Evolutionary conservation across 2,888 invertebrate genomes (phyloP), one percentile per base, ranked within the genome.

Genomic region (Eucera pruinosa): DNA sequence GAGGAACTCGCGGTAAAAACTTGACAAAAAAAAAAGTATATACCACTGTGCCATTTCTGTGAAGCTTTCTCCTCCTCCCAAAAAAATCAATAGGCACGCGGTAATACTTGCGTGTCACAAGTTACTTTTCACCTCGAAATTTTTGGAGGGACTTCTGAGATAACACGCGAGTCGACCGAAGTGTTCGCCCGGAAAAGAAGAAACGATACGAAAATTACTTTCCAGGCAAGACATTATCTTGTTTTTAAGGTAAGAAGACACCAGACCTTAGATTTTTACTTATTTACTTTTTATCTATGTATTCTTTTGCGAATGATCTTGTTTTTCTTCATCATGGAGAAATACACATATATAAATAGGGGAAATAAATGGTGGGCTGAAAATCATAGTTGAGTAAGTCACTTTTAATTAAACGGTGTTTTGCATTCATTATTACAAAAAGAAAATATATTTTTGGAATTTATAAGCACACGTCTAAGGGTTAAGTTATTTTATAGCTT

Each of bases 21-120:
- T 2, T 11, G 11, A 36, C 36, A 47, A 25, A 50, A 6, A n/a
- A 48, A 39, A 33, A 5, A 43, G 27, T 20, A 13, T 55, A 39
- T 57, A 62, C 36, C 60, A 67, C 74, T 73, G 78, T 78, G 78
- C 78, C 75, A 78, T 78, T 78, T 69, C 25, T 25, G 23, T 18
- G 55, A 78, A n/a, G 66, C 61, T 61, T 69, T 57, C 39, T 52
- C 36, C 54, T 11, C 36, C 9, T 39, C 25, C 11, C 23, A 48
- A 39, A 54, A 11, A 36, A 58, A 11, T 27, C 4, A 27, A 18
- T 50, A 9, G 9, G 23, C 27, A 58, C 20, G 20, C 11, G 45
- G 15, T 0, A 4, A 18, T 23, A 23, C 30, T 20, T 2, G 9
- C 36, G 39, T 6, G 39, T 15, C 27, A 2, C 25, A 11, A 23